Evolutionary conservation across 2,888 invertebrate species (phyloP).

Genomic region (Orchesellides sinensis): DNA sequence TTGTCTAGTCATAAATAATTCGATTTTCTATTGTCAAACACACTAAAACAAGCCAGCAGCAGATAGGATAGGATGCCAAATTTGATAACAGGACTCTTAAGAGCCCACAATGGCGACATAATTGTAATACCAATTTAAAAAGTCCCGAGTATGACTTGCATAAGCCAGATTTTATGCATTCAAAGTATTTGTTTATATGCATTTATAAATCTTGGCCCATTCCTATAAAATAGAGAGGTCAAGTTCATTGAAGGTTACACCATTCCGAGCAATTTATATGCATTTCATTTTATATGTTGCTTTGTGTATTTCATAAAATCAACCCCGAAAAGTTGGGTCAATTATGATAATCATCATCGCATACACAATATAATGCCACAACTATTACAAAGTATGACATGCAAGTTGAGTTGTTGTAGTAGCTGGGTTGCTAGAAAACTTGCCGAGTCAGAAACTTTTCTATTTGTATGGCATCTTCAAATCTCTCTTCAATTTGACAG

Average conservation of each 20-base stretch:
- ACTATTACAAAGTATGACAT: not conserved
- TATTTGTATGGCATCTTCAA: no score
- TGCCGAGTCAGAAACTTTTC: no score
- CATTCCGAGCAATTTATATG: constrained; percentile 31
- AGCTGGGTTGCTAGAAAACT: not conserved
- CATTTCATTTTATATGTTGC: not conserved
- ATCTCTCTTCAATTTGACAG: no score
- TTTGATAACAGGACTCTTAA: not conserved
- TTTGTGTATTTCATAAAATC: not conserved
- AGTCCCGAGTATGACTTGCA: no score
- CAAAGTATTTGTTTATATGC: not conserved
- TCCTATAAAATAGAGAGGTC: constrained; percentile 58
- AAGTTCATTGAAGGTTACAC: constrained; percentile 74
- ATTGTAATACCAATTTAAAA: not conserved
- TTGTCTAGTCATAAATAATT: not conserved
- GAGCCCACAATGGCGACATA: not conserved
- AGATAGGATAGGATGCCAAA: not conserved
- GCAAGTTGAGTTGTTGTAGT: not conserved
- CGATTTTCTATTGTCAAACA: not conserved
- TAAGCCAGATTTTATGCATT: not conserved
- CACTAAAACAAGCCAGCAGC: not conserved
- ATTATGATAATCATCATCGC: not conserved
- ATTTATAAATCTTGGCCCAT: not conserved
- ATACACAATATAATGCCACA: not conserved
- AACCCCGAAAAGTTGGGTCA: constrained; percentile 38